These are phyloP conservation scores for Apus apus DNA, from an alignment of 2,113 vertebrate genomes.

Conservation along the genomic window DNA sequence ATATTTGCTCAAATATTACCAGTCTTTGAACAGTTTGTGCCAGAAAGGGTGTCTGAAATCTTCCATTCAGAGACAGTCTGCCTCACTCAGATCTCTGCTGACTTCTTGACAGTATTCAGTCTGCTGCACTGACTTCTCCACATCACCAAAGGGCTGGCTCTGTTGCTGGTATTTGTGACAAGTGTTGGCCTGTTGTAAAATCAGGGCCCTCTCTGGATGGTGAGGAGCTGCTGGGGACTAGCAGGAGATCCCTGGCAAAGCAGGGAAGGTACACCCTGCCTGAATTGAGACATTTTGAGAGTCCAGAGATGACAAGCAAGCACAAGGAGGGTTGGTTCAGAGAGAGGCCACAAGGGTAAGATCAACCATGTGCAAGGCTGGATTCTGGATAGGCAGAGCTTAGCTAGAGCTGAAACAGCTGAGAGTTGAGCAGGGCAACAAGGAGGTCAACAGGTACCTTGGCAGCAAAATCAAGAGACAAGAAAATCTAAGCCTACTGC, in stretches of 20 bases:
- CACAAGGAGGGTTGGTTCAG: neutral
- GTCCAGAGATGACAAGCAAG: neutral
- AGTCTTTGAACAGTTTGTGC: neutral
- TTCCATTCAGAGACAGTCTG: neutral
- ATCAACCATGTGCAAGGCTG: neutral
- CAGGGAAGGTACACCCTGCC: neutral
- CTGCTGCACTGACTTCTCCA: neutral
- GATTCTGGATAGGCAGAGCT: neutral
- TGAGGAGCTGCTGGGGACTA: neutral
- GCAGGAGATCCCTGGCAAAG: neutral
- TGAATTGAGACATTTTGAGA: neutral
- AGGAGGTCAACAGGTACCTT: neutral
- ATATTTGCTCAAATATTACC: neutral
- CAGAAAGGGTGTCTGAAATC: neutral
- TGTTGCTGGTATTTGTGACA: neutral
- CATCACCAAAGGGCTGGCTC: neutral
- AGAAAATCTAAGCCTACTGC: neutral
- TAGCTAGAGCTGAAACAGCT: neutral
- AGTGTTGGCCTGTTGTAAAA: neutral
- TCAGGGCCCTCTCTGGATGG: neutral
- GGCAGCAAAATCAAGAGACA: neutral
- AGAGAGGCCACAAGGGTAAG: neutral
- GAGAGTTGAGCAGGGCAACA: neutral
- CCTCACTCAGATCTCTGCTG: neutral
- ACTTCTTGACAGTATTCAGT: neutral